phyloP scores from a whole-genome alignment of 1,140 invertebrate species.

The Drosophila nebulosa region DNA sequence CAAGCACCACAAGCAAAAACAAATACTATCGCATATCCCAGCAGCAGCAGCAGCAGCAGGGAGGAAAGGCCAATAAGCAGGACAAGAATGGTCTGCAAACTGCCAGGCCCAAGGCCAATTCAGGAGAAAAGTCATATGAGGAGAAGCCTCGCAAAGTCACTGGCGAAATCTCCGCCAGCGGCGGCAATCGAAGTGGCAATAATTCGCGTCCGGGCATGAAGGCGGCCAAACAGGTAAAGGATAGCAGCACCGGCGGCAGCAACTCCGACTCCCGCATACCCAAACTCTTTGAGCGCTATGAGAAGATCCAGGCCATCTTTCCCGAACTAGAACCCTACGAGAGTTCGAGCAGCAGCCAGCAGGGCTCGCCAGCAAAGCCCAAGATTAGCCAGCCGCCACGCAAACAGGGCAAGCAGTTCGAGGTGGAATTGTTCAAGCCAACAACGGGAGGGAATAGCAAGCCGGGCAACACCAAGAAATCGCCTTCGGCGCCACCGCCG shows the following conservation, averaged over 20 bases:
- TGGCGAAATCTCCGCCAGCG: slow-evolving; percentile 47
- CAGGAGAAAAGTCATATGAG: slow-evolving; percentile 56
- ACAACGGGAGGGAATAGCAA: slow-evolving; percentile 37
- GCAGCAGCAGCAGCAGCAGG: slow-evolving; percentile 41
- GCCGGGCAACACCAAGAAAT: slow-evolving; percentile 74
- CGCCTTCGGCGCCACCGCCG: slow-evolving; percentile 63
- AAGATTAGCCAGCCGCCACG: slow-evolving; percentile 18
- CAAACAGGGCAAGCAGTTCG: slow-evolving; percentile 64
- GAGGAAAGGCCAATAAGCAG: slow-evolving; percentile 47
- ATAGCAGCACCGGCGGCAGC: too few species aligned
- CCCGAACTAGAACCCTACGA: slow-evolving; percentile 85
- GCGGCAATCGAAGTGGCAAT: slow-evolving; percentile 15
- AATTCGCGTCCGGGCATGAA: slow-evolving; percentile 75
- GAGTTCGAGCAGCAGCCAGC: not conserved
- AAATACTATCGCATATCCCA: slow-evolving; percentile 70
- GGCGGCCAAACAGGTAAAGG: slow-evolving; percentile 84
- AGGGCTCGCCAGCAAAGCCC: slow-evolving; percentile 16
- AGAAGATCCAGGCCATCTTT: slow-evolving; percentile 88
- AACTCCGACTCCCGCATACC: slow-evolving; percentile 82
- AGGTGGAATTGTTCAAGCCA: slow-evolving; percentile 59
- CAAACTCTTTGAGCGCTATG: slow-evolving; percentile 87
- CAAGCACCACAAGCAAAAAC: slow-evolving; percentile 49
- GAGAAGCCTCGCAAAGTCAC: slow-evolving; percentile 65
- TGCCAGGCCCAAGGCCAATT: slow-evolving; percentile 47
- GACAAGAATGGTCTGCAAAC: slow-evolving; percentile 55